Conservation (phyloP, 2,888 invertebrate species). For the Amphipyra tragopoginis region DNA sequence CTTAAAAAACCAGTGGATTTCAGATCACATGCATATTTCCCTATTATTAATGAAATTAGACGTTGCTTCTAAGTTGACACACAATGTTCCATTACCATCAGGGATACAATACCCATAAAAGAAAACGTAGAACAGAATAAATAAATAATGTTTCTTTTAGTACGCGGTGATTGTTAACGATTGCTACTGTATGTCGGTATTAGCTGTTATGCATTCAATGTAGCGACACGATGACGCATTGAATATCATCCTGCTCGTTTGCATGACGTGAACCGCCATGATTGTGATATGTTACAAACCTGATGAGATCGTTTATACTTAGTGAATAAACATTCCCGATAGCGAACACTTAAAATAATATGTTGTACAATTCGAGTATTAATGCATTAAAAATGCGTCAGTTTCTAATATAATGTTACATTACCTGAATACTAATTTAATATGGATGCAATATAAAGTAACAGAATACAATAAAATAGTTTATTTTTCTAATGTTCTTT, state of each 20-base stretch:
- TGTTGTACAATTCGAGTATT: slow-evolving; percentile 29
- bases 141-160: not conserved
- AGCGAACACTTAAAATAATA: slow-evolving; percentile 21
- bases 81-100: not conserved
- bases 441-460: slow-evolving; percentile 30
- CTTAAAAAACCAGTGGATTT: too few relatives aligned
- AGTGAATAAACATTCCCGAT: slow-evolving; percentile 38
- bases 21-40: too few relatives aligned
- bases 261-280: too few relatives aligned
- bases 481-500: slow-evolving; percentile 25
- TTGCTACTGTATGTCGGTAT: not conserved
- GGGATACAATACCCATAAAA: not conserved
- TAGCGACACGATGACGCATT: not conserved
- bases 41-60: slow-evolving; percentile 1
- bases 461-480: slow-evolving; percentile 37
- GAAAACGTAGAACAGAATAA: not conserved
- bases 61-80: slow-evolving; percentile 6
- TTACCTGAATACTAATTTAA: slow-evolving; percentile 15
- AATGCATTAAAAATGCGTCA: slow-evolving; percentile 35
- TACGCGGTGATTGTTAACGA: not conserved
- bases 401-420: slow-evolving; percentile 14
- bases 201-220: not conserved
- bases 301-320: not conserved
- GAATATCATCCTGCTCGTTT: too few relatives aligned
- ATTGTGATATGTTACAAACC: slow-evolving; percentile 1